phyloP scores from a whole-genome alignment of 2,113 vertebrate genomes.

The Menidia beryllina region DNA sequence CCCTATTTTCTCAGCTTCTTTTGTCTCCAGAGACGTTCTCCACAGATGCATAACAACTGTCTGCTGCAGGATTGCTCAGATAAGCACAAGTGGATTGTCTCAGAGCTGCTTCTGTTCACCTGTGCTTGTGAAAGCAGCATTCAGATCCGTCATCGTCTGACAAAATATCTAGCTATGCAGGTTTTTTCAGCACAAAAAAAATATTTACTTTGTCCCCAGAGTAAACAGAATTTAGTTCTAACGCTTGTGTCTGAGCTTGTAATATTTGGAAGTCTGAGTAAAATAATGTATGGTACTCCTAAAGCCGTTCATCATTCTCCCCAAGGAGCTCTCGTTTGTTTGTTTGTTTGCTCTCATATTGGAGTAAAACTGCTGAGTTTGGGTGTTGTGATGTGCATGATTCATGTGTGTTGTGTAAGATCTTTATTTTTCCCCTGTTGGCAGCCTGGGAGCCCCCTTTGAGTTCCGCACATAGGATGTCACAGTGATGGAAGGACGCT shows the following conservation, averaged over 20 bases:
- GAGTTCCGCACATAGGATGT: conserved; percentile 51
- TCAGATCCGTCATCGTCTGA: conserved; percentile 69
- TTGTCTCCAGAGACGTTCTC: conserved; percentile 53
- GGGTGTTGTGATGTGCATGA: conserved; percentile 83
- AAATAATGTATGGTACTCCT: conserved; percentile 81
- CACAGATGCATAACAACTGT: conserved; percentile 68
- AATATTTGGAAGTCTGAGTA: conserved; percentile 86
- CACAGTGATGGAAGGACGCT: conserved; percentile 54
- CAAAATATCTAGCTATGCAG: conserved; percentile 71
- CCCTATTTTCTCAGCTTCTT: conserved; percentile 63
- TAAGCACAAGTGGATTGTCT: conserved; percentile 73
- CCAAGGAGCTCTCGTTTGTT: conserved; percentile 70
- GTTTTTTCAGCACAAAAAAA: conserved; percentile 72
- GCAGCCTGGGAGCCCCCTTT: conserved; percentile 65
- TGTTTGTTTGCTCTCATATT: conserved; percentile 72
- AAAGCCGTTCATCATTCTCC: conserved; percentile 88
- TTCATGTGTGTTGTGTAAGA: conserved; percentile 83
- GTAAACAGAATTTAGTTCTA: conserved; percentile 81
- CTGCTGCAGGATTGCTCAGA: conserved; percentile 68
- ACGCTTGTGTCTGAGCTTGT: conserved; percentile 74
- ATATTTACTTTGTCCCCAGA: conserved; percentile 75
- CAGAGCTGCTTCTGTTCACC: conserved; percentile 63
- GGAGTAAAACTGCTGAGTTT: conserved; percentile 86
- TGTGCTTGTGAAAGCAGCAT: conserved; percentile 47
- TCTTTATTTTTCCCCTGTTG: conserved; percentile 76